Conservation (phyloP, 2,888 invertebrate species). For the Aspidapion aeneum region DNA sequence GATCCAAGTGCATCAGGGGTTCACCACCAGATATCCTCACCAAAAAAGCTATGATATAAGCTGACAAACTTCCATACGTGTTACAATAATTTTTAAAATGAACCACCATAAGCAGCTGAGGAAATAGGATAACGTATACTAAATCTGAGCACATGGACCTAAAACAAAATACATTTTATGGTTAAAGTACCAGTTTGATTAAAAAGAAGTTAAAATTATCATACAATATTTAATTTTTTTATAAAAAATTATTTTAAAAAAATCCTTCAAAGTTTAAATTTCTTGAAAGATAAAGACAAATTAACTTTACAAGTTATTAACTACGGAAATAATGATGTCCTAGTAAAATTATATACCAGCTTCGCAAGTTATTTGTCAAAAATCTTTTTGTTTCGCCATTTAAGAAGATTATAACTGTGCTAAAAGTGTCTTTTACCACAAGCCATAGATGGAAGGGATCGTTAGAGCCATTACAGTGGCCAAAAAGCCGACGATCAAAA, state of each 20-base stretch:
- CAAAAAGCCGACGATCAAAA: constrained; percentile 87
- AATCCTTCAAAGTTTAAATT: background rate
- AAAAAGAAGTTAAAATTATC: no score
- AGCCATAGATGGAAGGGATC: constrained; percentile 95
- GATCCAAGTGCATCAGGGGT: constrained; percentile 73
- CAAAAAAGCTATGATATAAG: constrained; percentile 79
- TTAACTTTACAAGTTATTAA: no score
- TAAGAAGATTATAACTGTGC: constrained; percentile 35
- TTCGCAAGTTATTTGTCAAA: no score
- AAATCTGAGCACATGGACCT: constrained; percentile 98
- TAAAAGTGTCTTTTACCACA: no score
- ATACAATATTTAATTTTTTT: background rate
- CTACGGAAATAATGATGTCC: no score
- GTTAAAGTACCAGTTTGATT: background rate
- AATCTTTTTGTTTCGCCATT: constrained; percentile 1
- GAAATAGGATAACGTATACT: constrained; percentile 98
- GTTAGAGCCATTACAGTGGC: constrained; percentile 95
- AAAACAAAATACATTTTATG: constrained; percentile 24
- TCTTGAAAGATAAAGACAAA: background rate
- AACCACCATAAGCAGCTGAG: constrained; percentile 96
- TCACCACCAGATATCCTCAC: constrained; percentile 88
- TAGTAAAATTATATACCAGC: no score
- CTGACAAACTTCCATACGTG: constrained; percentile 93
- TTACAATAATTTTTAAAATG: constrained; percentile 93
- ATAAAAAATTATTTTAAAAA: background rate